Evolutionary conservation across 2,888 invertebrate genomes (phyloP).

Genomic region (Drosophila heteroneura): DNA sequence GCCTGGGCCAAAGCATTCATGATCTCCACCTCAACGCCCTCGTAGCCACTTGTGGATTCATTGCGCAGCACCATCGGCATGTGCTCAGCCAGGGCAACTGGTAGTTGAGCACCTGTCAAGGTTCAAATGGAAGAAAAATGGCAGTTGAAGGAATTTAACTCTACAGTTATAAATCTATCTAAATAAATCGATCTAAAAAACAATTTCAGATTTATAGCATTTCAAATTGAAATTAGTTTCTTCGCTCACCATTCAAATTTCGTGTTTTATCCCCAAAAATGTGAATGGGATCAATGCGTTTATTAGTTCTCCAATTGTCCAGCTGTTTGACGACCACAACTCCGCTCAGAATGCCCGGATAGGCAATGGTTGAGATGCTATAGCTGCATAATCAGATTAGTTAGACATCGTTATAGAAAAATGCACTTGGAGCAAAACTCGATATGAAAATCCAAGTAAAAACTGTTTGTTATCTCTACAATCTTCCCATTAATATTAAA

Average conservation of each 20-base stretch:
- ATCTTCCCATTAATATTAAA: background rate
- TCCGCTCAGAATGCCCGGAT: conserved; percentile 88
- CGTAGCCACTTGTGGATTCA: conserved; percentile 47
- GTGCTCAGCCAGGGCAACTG: conserved; percentile 78
- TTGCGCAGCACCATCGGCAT: conserved; percentile 81
- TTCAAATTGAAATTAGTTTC: background rate
- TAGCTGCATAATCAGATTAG: conserved; percentile 86
- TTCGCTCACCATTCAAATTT: conserved; percentile 80
- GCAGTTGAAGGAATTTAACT: background rate
- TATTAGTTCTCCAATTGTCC: conserved; percentile 89
- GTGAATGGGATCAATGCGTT: conserved; percentile 83
- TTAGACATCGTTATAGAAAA: background rate
- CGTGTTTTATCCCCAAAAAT: conserved; percentile 84
- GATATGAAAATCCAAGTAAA: background rate
- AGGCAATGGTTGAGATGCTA: conserved; percentile 90
- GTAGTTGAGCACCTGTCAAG: conserved; percentile 70
- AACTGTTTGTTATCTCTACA: accelerated
- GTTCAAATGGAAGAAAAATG: no score
- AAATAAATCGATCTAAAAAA: accelerated
- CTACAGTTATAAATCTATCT: background rate
- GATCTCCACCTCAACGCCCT: conserved; percentile 83
- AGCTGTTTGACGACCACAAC: conserved; percentile 88
- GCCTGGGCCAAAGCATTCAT: conserved; percentile 88
- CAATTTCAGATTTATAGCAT: background rate
- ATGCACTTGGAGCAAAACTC: background rate